Evolutionary conservation across 1,140 invertebrate genomes (phyloP), one percentile per base, ranked within the genome.

Genomic region (Drosophila repletoides): DNA sequence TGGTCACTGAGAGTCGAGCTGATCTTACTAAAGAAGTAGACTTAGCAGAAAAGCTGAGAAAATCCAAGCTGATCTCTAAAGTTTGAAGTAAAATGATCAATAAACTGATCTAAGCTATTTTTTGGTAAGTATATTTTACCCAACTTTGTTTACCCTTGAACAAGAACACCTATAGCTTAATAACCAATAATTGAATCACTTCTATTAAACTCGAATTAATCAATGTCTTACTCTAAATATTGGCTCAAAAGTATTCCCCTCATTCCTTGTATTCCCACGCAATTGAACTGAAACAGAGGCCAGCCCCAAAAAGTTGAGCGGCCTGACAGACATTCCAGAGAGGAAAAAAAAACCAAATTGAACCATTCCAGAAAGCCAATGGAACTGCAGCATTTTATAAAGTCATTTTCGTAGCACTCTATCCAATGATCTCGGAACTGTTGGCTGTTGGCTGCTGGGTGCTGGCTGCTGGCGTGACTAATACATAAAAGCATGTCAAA

Each of bases 401-500:
- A 34, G 17, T 31, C 15, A 51, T 21, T 41, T 41, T 31, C 17
- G 10, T 15, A 31, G 28, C 36, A 52, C 43, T 55, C 33, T 38
- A 12, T 19, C n/a, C 10, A 41, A 34, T 56, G 60, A 64, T 56
- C 60, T 9, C 24, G 40, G 7, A 12, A 19, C 46, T 36, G 17
- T 46, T 40, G n/a, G 48, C 31, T 36, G 29, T 14, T 22, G 12
- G 2, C 26, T 43, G 6, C 14, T 24, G 12, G 19, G 2, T 26
- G 40, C 10, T 28, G 34, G 21, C 36, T 26, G 56, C 4, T 48
- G 36, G 63, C 63, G 53, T 66, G 63, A 66, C 63, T 66, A 66
- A 66, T 66, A 12, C 55, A 45, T 34, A 52, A 67, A 45, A 45
- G 56, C 64, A 52, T 60, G 64, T 67, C 64, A 67, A 67, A 46